Base-by-base conservation (phyloP, 2,888 invertebrate species). In the Slavum lentiscoides region DNA sequence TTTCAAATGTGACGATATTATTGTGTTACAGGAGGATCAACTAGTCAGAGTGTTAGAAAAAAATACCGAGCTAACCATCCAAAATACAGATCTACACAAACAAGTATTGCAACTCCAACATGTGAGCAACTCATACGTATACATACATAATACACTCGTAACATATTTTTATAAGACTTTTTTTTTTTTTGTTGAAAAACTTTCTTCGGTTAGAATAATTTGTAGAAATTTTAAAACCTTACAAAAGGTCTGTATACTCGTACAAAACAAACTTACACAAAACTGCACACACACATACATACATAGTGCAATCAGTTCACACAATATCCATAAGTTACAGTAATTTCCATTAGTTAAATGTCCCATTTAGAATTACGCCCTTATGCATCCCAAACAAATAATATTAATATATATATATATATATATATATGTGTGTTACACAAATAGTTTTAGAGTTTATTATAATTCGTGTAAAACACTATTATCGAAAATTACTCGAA, bases 31-130 rank as follows among this genome's bases (percentile, higher is more conserved):
- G 87, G 87, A 88, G 85, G 84, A 85, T 83, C 87, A 88, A 83
- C 85, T 88, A 83, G 85, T 86, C 73, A 85, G 85, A 75, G 86
- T 86, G 74, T 85, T 87, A 67, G 86, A 87, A 83, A 85, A 86
- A 84, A 88, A 88, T 84, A 86, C 86, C 23, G 86, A 88, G 83
- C 85, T 88, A 81, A 86, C 87, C 30, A 85, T 86, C 72, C 86
- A 87, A 83, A 87, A 88, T 82, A 85, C 86, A 37, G 87, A 87
- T 82, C 86, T 88, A 49, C 87, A 88, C 84, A 85, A 84, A 77
- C 86, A 87, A 84, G 86, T 88, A 39, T 85, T 86, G 81, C 86
- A 87, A 55, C 84, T 88, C 17, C 87, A 87, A 84, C 85, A 87
- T 86, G 88, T 88, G 84, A 85, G 86, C 83, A 67, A n/a, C n/a